Base-by-base conservation (phyloP, 2,888 invertebrate species). In the Nemoura dubitans region DNA sequence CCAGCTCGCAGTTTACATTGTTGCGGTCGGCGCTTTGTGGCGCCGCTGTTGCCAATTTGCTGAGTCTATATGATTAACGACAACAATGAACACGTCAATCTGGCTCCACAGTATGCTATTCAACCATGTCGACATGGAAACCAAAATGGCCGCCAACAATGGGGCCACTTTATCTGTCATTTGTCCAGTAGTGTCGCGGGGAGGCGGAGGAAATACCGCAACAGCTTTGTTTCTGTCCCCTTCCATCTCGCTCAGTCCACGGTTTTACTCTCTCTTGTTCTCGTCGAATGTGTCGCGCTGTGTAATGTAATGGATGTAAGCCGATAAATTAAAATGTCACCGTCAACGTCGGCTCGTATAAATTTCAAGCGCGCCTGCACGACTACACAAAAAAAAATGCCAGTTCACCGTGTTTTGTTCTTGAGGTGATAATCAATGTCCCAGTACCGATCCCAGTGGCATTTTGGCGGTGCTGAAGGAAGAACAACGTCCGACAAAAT, bases 271-370 rank as follows among this genome's bases (percentile, higher is more conserved):
- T 36, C 36, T 36, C 36, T 36, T 36, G 21, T 14, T 21, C 59
- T 59, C 59, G 59, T 21, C 59, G 59, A 10, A 59, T 21, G 21
- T 14, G 36, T 10, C 59, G 3, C 59, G 59, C 59, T 59, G 59
- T 59, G 59, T 21, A 59, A 59, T 59, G 59, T 59, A 59, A 59
- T 59, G 59, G 59, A 59, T 59, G 59, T 59, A 59, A 59, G 59
- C 59, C 21, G 59, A 59, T 59, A 59, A 59, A 59, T 59, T 59
- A 59, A 59, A 59, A 59, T 59, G 59, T 59, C 59, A 21, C 59
- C 59, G 59, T 59, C 59, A 59, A 59, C 59, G 59, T 59, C 59
- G 59, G 59, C 14, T 59, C 16, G 21, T 7, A 59, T 59, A 59
- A 59, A 59, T 59, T 59, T 59, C 59, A 59, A 59, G 59, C 59